Evolutionary conservation across 1,140 invertebrate genomes (phyloP).

Genomic region (Nasonia vitripennis): DNA sequence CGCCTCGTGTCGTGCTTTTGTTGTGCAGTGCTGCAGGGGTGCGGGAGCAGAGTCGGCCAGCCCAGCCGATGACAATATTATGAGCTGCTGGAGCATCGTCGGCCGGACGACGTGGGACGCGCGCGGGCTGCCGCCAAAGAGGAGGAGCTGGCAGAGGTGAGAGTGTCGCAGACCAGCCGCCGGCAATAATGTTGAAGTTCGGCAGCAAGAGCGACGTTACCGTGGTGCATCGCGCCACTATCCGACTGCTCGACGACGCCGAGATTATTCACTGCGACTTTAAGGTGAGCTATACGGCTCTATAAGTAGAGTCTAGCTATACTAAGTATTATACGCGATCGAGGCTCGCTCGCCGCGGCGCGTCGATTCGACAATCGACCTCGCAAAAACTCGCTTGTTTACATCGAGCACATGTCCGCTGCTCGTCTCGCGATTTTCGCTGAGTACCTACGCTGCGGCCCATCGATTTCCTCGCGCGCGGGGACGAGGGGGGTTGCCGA

Average conservation of each 20-base stretch:
- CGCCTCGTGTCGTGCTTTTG: background rate
- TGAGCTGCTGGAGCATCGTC: background rate
- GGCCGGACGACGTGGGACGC: background rate
- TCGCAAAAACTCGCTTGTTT: no score
- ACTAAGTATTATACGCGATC: no score
- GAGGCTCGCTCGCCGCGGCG: no score
- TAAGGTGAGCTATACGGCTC: conserved; percentile 79
- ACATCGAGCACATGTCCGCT: no score
- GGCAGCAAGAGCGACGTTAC: conserved; percentile 88
- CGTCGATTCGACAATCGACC: no score
- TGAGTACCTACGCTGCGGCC: background rate
- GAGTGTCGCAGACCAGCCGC: background rate
- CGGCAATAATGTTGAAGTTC: conserved; percentile 81
- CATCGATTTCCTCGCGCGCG: conserved; percentile 38
- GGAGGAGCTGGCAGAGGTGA: background rate
- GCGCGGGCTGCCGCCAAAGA: background rate
- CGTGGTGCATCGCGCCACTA: conserved; percentile 94
- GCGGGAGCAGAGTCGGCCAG: no score
- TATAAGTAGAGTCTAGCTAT: no score
- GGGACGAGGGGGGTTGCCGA: background rate
- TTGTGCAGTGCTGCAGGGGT: no score
- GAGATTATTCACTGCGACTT: conserved; percentile 97
- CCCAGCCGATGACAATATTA: background rate
- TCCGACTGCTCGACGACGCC: conserved; percentile 94
- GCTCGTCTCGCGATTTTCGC: no score